Conservation (phyloP, 1,140 invertebrate genomes). For the Whitmania pigra region DNA sequence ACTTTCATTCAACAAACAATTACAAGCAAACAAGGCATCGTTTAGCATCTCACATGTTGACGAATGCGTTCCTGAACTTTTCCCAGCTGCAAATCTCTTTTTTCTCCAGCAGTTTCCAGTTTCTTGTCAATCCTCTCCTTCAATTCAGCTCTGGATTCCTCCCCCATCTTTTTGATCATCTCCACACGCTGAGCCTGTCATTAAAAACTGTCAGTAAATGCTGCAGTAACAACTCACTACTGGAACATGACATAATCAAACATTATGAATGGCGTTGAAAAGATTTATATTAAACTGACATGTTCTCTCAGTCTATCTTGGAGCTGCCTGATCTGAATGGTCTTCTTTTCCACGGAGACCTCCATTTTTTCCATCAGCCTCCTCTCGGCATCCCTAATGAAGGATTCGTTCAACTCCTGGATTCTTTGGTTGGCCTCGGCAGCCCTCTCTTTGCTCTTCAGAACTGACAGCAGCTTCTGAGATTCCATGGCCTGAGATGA, state of each 20-base stretch:
- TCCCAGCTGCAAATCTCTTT: constrained; percentile 72
- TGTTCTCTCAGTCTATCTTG: constrained; percentile 72
- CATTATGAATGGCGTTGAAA: neutral
- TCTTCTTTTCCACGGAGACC: constrained; percentile 67
- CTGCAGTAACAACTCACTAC: neutral
- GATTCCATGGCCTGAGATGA: constrained; percentile 56
- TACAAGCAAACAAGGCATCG: no score
- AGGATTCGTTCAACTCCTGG: constrained; percentile 67
- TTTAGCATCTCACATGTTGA: constrained; percentile 55
- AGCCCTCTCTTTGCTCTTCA: constrained; percentile 65
- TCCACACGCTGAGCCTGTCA: constrained; percentile 49
- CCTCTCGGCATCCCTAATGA: constrained; percentile 69
- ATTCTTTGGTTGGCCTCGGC: constrained; percentile 77
- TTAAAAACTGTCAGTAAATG: neutral
- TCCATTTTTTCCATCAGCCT: constrained; percentile 80
- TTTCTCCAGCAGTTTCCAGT: constrained; percentile 63
- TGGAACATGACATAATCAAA: neutral
- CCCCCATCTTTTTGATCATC: constrained; percentile 63
- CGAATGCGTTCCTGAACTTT: constrained; percentile 73
- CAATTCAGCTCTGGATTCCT: constrained; percentile 68
- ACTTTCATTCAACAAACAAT: no score
- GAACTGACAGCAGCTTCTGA: constrained; percentile 65
- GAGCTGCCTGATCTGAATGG: constrained; percentile 70
- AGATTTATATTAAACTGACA: constrained; percentile 37
- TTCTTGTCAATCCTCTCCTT: constrained; percentile 69